Conservation (phyloP, 2,888 invertebrate species). For the Xylota segnis region DNA sequence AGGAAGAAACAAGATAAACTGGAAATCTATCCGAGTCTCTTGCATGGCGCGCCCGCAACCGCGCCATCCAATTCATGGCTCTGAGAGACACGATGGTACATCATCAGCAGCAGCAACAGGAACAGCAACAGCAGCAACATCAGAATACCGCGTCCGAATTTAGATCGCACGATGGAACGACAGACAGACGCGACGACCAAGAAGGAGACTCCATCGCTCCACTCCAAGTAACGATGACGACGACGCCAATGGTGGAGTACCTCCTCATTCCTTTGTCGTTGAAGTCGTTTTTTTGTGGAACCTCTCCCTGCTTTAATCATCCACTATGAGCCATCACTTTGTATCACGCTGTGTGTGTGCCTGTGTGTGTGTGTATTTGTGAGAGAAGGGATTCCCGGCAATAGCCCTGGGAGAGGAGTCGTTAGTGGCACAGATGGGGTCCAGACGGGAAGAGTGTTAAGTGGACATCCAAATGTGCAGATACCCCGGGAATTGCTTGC, state of each 20-base stretch:
- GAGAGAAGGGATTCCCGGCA: slow-evolving; percentile 57
- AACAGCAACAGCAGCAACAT: slow-evolving; percentile 28
- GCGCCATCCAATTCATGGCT: slow-evolving; percentile 57
- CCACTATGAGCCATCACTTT: slow-evolving; percentile 42
- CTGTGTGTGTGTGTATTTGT: background rate
- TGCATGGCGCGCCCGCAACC: slow-evolving; percentile 13
- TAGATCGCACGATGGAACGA: slow-evolving; percentile 63
- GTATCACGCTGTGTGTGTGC: too few relatives aligned
- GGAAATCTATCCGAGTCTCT: slow-evolving; percentile 54
- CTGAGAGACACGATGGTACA: slow-evolving; percentile 5
- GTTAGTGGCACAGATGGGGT: slow-evolving; percentile 64
- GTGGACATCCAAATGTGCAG: slow-evolving; percentile 51
- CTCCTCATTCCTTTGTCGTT: slow-evolving; percentile 29
- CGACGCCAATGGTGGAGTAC: slow-evolving; percentile 27
- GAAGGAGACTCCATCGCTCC: slow-evolving; percentile 28
- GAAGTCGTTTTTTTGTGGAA: background rate
- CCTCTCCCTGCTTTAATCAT: slow-evolving; percentile 65
- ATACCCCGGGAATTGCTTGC: slow-evolving; percentile 29
- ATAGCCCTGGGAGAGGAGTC: slow-evolving; percentile 24
- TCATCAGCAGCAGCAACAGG: slow-evolving; percentile 24
- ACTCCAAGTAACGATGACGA: slow-evolving; percentile 41
- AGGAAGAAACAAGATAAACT: slow-evolving; percentile 73
- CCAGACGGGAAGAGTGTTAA: slow-evolving; percentile 64
- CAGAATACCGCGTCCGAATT: slow-evolving; percentile 62
- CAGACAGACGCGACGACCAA: slow-evolving; percentile 38